Base-by-base conservation (phyloP, 2,888 invertebrate species). In the Hypomecis atomaria region DNA sequence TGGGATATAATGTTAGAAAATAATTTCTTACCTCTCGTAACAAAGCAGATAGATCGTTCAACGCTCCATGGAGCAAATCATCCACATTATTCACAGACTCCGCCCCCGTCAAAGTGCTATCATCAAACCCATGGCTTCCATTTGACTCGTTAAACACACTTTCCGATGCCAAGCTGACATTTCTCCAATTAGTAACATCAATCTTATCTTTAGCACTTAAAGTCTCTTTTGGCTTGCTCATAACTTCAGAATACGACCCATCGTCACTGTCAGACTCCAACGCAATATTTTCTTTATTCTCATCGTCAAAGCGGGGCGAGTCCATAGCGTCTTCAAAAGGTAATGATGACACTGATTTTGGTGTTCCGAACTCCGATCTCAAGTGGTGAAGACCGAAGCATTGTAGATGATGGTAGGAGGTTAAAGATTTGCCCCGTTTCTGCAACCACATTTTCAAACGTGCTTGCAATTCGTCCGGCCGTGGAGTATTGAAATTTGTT, bases 271-370 rank as follows among this genome's bases (percentile, higher is more conserved):
- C 90, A 0, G 87, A 83, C 5, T 90, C 87, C 4, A 89, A 57
- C 0, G 91, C 90, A 56, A 90, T 79, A 71, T 94, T 94, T 65
- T 94, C 94, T 71, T 94, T 94, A 73, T 94, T 86, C 57, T 93
- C 93, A 54, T 93, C 92, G 34, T 89, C 86, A 59, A 80, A 80
- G 47, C 73, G 73, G 0, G 75, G 70, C 6, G 71, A 44, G 36
- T 59, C 13, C 11, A 50, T 11, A 7, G 59, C 59, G 3, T 56
- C 50, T 48, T 53, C 34, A 7, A 5, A 53, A 7, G 40, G 42
- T 5, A 45, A 48, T 6, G 42, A 37, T 13, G 40, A 52, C 6
- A 52, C 5, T 10, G 43, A 49, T 40, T 38, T 65, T 0, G 65
- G 60, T 38, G 65, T 57, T 4, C 23, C 55, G 4, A 48, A 64